phyloP scores from a whole-genome alignment of 1,140 invertebrate species.

The Trichonephila clavipes region DNA sequence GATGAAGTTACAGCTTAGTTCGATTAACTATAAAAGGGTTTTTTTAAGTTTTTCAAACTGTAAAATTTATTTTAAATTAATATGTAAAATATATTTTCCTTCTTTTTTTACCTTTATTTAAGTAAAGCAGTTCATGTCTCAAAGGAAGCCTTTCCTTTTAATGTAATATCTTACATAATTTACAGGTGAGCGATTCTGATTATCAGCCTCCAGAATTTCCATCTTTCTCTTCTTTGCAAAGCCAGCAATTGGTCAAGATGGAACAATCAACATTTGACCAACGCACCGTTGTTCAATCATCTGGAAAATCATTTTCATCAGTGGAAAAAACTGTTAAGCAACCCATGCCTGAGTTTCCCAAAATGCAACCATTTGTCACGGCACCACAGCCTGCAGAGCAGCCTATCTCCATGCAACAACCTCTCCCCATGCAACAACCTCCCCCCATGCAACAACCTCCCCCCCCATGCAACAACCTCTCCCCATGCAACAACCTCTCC shows the following conservation, averaged over 20 bases:
- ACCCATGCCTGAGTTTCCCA: not conserved
- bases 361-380: not conserved
- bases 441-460: too few species aligned
- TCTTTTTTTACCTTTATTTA: too few species aligned
- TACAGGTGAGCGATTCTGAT: slow-evolving; percentile 55
- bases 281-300: not conserved
- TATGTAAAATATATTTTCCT: too few species aligned
- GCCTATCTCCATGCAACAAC: not conserved
- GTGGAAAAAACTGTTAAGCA: not conserved
- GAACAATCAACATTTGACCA: slow-evolving; percentile 38
- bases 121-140: too few species aligned
- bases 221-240: slow-evolving; percentile 62
- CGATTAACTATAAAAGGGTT: too few species aligned
- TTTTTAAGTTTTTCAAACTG: too few species aligned
- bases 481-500: too few species aligned
- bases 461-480: too few species aligned
- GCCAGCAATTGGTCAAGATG: slow-evolving; percentile 57
- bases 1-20: too few species aligned
- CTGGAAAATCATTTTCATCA: not conserved
- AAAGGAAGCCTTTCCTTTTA: not conserved
- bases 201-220: slow-evolving; percentile 63
- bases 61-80: too few species aligned
- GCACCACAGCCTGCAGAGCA: not conserved
- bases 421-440: too few species aligned
- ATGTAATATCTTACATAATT: too few species aligned